A percentile compares a stretch with the other conserved stretches of the same genome.
Conservation (phyloP, 2,888 invertebrate species). For the Ennomos quercinarius region DNA sequence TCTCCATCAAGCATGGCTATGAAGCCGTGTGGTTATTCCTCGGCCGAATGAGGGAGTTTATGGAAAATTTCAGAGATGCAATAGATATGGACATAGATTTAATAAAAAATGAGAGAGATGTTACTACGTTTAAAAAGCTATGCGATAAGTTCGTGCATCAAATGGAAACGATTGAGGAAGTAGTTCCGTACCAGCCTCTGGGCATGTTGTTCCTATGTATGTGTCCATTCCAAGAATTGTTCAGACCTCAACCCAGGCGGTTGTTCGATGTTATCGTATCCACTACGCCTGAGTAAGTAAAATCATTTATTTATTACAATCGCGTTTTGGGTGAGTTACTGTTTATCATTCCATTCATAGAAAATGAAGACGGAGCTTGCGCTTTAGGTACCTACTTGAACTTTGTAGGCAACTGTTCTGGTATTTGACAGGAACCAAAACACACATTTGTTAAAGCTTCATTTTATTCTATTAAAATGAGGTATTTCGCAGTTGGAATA, state of each 20-base stretch:
- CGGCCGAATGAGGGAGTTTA: slow-evolving; percentile 87
- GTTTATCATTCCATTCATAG: no score
- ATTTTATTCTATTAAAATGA: no score
- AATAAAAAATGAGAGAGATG: slow-evolving; percentile 88
- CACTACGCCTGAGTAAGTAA: slow-evolving; percentile 88
- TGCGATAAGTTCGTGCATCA: slow-evolving; percentile 90
- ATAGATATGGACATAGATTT: slow-evolving; percentile 86
- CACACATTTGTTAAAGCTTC: no score
- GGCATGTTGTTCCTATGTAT: slow-evolving; percentile 91
- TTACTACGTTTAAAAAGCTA: slow-evolving; percentile 87
- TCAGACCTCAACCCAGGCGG: slow-evolving; percentile 89
- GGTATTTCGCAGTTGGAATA: no score
- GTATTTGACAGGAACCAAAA: no score
- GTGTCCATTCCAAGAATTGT: slow-evolving; percentile 88
- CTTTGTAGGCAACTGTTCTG: no score
- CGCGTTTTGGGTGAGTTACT: no score
- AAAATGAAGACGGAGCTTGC: no score
- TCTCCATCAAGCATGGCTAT: slow-evolving; percentile 86
- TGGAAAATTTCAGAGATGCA: slow-evolving; percentile 89
- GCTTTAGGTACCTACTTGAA: no score
- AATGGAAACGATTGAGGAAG: slow-evolving; percentile 87
- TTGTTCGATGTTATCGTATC: slow-evolving; percentile 88
- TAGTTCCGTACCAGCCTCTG: slow-evolving; percentile 88
- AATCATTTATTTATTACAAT: background rate
- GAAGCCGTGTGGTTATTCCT: slow-evolving; percentile 87